phyloP scores from a whole-genome alignment of 2,888 invertebrate species.

The Sphecodes monilicornis region DNA sequence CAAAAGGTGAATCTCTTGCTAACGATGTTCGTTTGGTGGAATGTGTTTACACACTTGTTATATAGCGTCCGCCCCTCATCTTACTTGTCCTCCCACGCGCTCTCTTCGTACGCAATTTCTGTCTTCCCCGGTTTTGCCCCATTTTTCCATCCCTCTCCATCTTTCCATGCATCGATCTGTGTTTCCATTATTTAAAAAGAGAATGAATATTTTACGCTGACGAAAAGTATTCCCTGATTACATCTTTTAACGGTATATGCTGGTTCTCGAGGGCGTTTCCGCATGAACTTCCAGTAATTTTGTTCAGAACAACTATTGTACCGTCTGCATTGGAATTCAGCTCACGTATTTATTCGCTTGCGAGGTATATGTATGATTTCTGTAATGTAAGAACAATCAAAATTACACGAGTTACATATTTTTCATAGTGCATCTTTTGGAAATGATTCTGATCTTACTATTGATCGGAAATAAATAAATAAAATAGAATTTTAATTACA shows the following conservation, averaged over 20 bases:
- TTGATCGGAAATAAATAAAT: no score
- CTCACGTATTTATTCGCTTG: no score
- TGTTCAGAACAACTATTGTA: not conserved
- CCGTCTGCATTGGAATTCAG: not conserved
- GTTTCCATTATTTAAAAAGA: not conserved
- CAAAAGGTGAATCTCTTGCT: conserved; percentile 59
- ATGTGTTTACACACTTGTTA: conserved; percentile 66
- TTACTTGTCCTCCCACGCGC: not conserved
- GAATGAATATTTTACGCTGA: not conserved
- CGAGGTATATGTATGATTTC: no score
- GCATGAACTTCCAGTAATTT: not conserved
- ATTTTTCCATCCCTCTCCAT: not conserved
- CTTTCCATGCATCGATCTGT: not conserved
- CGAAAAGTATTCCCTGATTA: not conserved
- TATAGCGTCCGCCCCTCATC: conserved; percentile 24
- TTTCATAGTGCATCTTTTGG: no score
- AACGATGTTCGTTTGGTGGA: conserved; percentile 62
- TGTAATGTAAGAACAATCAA: no score
- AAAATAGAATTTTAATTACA: no score
- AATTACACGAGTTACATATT: no score
- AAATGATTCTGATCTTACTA: no score
- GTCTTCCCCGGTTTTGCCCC: not conserved
- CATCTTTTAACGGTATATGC: not conserved
- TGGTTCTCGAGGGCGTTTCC: no score
- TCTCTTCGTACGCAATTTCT: not conserved